Conservation (phyloP, 1,140 invertebrate species). For the Drosophila pallidifrons region DNA sequence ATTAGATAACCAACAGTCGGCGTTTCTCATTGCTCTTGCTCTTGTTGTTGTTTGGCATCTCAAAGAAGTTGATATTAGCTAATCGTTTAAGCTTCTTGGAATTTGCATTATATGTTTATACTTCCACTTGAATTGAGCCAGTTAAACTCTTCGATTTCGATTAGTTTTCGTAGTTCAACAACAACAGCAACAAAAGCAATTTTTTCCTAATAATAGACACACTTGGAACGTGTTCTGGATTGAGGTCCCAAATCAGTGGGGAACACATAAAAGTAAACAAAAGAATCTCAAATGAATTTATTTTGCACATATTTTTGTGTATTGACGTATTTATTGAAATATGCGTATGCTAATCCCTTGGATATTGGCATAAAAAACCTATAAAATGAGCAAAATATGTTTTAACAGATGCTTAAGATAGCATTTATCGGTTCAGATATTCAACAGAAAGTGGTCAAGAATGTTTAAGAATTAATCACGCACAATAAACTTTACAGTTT, state of each 20-base stretch:
- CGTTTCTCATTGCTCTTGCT: conserved; percentile 16
- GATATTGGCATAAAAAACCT: not conserved
- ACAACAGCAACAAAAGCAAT: conserved; percentile 8
- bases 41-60: conserved; percentile 1
- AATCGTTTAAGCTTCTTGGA: conserved; percentile 28
- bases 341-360: conserved; percentile 1
- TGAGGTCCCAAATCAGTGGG: not conserved
- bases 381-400: not conserved
- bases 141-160: conserved; percentile 41
- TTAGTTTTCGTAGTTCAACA: conserved; percentile 23
- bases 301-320: not conserved
- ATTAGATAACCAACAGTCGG: conserved; percentile 63
- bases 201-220: conserved; percentile 24
- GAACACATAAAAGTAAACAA: not conserved
- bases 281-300: conserved; percentile 3
- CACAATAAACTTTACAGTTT: too few relatives aligned
- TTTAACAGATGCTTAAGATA: not conserved
- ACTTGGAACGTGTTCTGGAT: not conserved
- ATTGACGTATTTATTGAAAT: conserved; percentile 9
- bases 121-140: conserved; percentile 47
- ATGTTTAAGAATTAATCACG: too few relatives aligned
- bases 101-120: conserved; percentile 42
- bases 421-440: too few relatives aligned
- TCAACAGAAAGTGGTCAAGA: too few relatives aligned
- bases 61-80: conserved; percentile 39